Percentiles rank a stretch among this genome's conserved stretches.
Evolutionary conservation across 2,888 invertebrate genomes (phyloP).

Genomic region (Chrysodeixis includens): DNA sequence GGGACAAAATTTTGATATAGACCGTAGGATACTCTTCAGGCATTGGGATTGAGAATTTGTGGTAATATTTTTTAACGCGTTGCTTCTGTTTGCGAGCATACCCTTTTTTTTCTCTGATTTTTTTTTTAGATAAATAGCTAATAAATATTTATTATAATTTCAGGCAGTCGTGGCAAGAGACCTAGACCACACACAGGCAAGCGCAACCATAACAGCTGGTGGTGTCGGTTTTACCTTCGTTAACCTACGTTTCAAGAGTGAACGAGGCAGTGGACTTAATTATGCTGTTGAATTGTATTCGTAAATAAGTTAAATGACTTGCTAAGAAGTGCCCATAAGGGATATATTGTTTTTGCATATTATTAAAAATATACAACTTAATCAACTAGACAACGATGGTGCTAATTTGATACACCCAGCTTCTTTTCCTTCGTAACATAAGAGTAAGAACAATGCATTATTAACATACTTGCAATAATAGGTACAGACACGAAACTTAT

Average conservation of each 20-base stretch:
- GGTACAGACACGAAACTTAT: neutral
- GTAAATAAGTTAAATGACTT: too few species aligned
- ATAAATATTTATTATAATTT: slow-evolving; percentile 40
- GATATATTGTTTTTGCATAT: too few species aligned
- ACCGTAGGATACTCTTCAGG: too few species aligned
- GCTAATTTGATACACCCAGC: too few species aligned
- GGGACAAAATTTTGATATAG: too few species aligned
- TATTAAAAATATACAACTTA: neutral
- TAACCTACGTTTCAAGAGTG: slow-evolving; percentile 77
- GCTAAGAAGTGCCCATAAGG: too few species aligned
- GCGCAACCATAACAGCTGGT: slow-evolving; percentile 74
- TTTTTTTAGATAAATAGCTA: neutral
- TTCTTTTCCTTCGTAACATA: neutral
- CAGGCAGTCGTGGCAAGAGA: slow-evolving; percentile 78
- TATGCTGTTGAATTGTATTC: slow-evolving; percentile 77
- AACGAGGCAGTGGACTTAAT: slow-evolving; percentile 71
- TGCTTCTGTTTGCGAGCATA: neutral
- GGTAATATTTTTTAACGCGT: too few species aligned
- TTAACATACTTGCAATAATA: neutral
- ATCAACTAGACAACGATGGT: too few species aligned
- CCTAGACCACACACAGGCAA: slow-evolving; percentile 64
- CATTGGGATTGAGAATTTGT: too few species aligned
- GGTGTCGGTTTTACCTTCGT: slow-evolving; percentile 74
- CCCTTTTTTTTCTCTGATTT: neutral
- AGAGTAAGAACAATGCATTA: neutral